Base-by-base conservation (phyloP, 1,140 invertebrate species). In the Meloidogyne exigua region DNA sequence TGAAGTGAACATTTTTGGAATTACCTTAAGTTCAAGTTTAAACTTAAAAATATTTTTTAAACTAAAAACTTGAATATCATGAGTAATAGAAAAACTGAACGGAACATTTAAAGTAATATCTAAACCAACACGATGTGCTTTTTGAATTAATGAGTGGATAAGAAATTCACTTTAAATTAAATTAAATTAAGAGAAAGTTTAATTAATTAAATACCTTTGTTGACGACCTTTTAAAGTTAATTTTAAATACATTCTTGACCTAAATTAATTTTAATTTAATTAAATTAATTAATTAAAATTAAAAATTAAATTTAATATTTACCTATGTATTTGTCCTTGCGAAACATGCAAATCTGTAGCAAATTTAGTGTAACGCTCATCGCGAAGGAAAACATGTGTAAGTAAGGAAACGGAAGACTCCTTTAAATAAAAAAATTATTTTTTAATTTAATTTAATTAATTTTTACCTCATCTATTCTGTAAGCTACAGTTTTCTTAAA, bases 211-310 rank as follows among this genome's bases (percentile, higher is more conserved):
- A 13, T 63, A 82, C 80, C 62, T 78, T 70, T 82, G 72, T 28
- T 25, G 23, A 32, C 76, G 49, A 28, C 81, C 81, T 67, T 80
- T 80, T 0, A 49, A 25, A 36, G 28, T 83, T n/a, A 82, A 69
- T 39, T 82, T 82, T 28, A 82, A 75, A 78, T 82, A 82, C 81
- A 79, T 80, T 66, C 81, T 21, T 13, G 81, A 81, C 25, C 63
- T 72, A 57, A 57, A 57, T 57, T 57, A 57, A n/a, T 57, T 57
- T 57, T 57, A 9, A n/a, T 18, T 15, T 15, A 44, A 44, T 44
- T 13, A 44, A 44, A 44, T 13, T 49, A 49, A 49, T n/a, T n/a
- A n/a, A n/a, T n/a, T n/a, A n/a, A n/a, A n/a, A 49, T 49, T 49
- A 18, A 12, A 42, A 42, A 49, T 18, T 49, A 18, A 15, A 49